A percentile compares a stretch with the other conserved stretches of the same genome.
phyloP scores from a whole-genome alignment of 1,140 invertebrate species.

The Bombus sylvicola region DNA sequence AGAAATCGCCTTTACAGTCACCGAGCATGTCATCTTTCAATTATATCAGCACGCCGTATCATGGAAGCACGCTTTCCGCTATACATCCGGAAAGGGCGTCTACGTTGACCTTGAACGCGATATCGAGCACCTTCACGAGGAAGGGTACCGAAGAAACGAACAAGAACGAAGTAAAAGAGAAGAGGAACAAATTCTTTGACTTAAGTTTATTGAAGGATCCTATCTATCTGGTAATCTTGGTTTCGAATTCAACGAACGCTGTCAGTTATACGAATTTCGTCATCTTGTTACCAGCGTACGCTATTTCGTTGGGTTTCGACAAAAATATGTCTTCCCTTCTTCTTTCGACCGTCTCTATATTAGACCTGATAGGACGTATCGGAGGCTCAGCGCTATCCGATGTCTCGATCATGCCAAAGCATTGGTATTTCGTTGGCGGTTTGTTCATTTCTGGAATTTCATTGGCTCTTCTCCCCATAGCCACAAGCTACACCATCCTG shows the following conservation, averaged over 20 bases:
- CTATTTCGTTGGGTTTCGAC: constrained; percentile 86
- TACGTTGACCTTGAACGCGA: constrained; percentile 88
- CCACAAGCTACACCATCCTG: constrained; percentile 82
- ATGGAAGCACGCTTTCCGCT: constrained; percentile 90
- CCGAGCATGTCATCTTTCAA: constrained; percentile 91
- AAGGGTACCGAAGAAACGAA: constrained; percentile 70
- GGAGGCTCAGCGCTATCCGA: constrained; percentile 92
- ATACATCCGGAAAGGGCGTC: constrained; percentile 90
- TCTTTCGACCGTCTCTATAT: constrained; percentile 89
- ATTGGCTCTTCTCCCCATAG: constrained; percentile 87
- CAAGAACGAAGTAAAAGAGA: constrained; percentile 77
- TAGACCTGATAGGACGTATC: constrained; percentile 91
- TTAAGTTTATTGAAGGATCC: constrained; percentile 89
- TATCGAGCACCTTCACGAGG: constrained; percentile 83
- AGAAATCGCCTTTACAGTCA: constrained; percentile 84
- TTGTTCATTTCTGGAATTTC: constrained; percentile 89
- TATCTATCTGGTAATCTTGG: constrained; percentile 90
- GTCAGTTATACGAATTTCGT: constrained; percentile 94
- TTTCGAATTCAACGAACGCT: constrained; percentile 92
- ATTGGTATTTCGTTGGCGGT: constrained; percentile 91
- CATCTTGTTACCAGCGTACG: constrained; percentile 90
- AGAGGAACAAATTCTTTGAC: constrained; percentile 88
- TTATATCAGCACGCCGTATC: constrained; percentile 92
- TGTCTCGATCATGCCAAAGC: constrained; percentile 87
- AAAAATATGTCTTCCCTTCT: constrained; percentile 87